A percentile compares a stretch with the other conserved stretches of the same genome.
Evolutionary conservation across 2,888 invertebrate genomes (phyloP).

Genomic region (Netelia melanura): DNA sequence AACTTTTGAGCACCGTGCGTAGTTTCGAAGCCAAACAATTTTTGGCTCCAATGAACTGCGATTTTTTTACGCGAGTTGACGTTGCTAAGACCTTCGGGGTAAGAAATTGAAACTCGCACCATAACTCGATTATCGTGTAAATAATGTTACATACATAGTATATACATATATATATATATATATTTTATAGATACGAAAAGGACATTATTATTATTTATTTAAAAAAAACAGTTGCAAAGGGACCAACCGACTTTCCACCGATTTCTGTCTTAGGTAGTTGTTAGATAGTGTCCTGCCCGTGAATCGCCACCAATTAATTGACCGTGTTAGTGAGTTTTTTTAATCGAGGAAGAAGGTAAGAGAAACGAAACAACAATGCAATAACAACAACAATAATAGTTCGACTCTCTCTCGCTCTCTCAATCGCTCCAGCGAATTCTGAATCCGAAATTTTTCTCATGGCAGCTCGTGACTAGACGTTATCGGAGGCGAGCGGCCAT

Average conservation of each 20-base stretch:
- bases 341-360: slow-evolving; percentile 1
- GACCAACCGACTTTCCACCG: slow-evolving; percentile 85
- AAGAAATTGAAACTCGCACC: slow-evolving; percentile 44
- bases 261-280: slow-evolving; percentile 83
- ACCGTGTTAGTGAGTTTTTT: slow-evolving; percentile 52
- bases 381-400: slow-evolving; percentile 19
- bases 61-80: slow-evolving; percentile 6
- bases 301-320: slow-evolving; percentile 80
- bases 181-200: slow-evolving; percentile 70
- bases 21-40: slow-evolving; percentile 11
- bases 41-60: slow-evolving; percentile 24
- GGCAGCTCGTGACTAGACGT: no score
- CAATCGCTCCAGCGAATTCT: slow-evolving; percentile 20
- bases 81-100: neutral
- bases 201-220: slow-evolving; percentile 83
- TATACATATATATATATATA: slow-evolving; percentile 11
- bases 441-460: neutral
- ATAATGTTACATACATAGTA: slow-evolving; percentile 72
- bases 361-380: slow-evolving; percentile 28
- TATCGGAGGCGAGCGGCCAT: no score
- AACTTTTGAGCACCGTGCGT: no score
- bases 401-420: slow-evolving; percentile 33
- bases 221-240: slow-evolving; percentile 79
- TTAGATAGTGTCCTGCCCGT: slow-evolving; percentile 82
- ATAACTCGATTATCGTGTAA: slow-evolving; percentile 69